Conservation (phyloP, 2,888 invertebrate genomes). For the Maniola hyperantus region DNA sequence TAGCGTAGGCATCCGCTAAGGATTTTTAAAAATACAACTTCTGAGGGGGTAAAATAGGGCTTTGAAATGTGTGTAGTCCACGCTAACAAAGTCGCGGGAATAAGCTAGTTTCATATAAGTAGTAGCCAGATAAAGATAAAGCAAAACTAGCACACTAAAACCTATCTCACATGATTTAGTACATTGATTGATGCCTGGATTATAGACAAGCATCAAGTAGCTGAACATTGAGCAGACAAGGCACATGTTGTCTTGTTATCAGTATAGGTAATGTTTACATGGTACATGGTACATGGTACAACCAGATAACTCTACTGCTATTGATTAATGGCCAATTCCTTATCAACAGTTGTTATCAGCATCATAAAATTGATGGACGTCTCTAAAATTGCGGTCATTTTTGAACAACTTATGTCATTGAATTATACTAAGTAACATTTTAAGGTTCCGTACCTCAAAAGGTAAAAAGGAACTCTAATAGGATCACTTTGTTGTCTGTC, state of each 20-base stretch:
- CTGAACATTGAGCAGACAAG: not conserved
- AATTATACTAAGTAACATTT: not conserved
- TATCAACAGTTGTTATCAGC: not conserved
- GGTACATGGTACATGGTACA: constrained; percentile 3
- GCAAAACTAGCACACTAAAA: not conserved
- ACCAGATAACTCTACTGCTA: constrained; percentile 4
- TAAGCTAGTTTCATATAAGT: too few species aligned
- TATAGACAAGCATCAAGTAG: not conserved
- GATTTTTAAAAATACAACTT: too few species aligned
- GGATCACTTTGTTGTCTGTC: too few species aligned
- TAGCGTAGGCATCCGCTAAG: too few species aligned
- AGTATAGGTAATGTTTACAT: not conserved
- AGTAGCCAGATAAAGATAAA: not conserved
- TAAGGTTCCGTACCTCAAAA: too few species aligned
- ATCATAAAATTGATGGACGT: not conserved
- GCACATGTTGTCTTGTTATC: not conserved
- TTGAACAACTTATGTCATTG: not conserved
- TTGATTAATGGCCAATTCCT: not conserved
- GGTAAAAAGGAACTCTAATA: too few species aligned
- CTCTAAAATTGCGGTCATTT: not conserved
- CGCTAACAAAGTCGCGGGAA: too few species aligned
- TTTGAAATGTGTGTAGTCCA: too few species aligned
- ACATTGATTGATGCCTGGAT: constrained; percentile 8
- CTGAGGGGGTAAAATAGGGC: too few species aligned
- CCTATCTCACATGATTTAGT: not conserved